Conservation (phyloP, 1,140 invertebrate species). For the Mizuhopecten yessoensis region DNA sequence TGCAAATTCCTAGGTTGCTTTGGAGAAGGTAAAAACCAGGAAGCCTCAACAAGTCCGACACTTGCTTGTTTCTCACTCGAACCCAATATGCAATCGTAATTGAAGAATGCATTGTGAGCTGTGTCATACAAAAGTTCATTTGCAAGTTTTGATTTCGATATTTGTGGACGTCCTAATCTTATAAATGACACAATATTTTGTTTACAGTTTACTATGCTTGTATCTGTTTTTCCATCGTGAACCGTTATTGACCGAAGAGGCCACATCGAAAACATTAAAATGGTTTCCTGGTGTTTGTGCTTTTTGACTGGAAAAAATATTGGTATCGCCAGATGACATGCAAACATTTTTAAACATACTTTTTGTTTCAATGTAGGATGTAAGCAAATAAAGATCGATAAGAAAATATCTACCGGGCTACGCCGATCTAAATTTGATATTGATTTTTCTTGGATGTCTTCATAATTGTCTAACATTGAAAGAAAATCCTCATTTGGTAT, state of each 20-base stretch:
- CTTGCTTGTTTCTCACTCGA: not conserved
- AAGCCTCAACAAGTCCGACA: conserved; percentile 4
- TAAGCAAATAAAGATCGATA: too few species aligned
- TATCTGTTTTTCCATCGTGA: not conserved
- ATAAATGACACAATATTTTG: conserved; percentile 29
- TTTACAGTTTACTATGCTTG: not conserved
- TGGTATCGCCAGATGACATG: conserved; percentile 38
- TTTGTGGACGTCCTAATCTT: not conserved
- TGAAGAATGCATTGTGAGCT: not conserved
- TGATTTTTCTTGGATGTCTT: not conserved
- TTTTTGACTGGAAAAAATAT: not conserved
- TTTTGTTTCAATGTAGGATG: not conserved
- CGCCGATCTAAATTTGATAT: too few species aligned
- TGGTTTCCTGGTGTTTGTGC: not conserved
- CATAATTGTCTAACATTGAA: too few species aligned
- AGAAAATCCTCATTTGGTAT: not conserved
- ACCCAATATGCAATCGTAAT: not conserved
- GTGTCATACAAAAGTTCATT: not conserved
- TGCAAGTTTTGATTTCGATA: conserved; percentile 30
- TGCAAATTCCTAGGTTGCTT: not conserved
- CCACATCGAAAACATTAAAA: too few species aligned
- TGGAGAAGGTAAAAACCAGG: not conserved
- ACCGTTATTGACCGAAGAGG: not conserved
- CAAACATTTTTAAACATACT: too few species aligned
- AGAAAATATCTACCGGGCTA: too few species aligned